Evolutionary conservation across 2,797 vertebrate species (phyloP).

Genomic region (Yasuhikotakia modesta): DNA sequence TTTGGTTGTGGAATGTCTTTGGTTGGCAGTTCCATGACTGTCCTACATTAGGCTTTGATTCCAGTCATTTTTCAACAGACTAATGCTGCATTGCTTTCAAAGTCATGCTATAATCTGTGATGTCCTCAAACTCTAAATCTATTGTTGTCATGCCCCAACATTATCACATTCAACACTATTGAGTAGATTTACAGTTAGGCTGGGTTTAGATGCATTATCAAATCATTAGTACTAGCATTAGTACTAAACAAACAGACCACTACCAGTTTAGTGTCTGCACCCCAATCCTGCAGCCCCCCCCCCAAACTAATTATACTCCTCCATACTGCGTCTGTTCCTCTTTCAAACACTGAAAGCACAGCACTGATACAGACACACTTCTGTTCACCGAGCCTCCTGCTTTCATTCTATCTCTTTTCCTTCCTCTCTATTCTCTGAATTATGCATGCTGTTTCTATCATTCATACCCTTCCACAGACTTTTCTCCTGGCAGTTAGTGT

Average conservation of each 20-base stretch:
- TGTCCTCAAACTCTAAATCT: neutral
- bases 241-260: conserved; percentile 45
- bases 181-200: conserved; percentile 36
- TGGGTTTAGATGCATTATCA: conserved; percentile 43
- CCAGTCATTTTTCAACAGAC: neutral
- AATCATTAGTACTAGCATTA: conserved; percentile 45
- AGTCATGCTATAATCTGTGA: neutral
- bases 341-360: conserved; percentile 44
- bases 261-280: conserved; percentile 47
- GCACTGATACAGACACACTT: conserved; percentile 39
- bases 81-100: too few relatives aligned
- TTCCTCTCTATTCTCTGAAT: conserved; percentile 55
- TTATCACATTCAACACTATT: conserved; percentile 2
- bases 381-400: conserved; percentile 47
- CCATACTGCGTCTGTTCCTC: conserved; percentile 23
- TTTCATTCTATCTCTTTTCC: conserved; percentile 49
- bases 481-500: conserved; percentile 56
- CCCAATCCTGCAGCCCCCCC: conserved; percentile 52
- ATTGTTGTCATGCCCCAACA: conserved; percentile 39
- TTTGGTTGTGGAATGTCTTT: neutral
- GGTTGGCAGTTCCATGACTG: neutral
- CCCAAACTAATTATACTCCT: conserved; percentile 60
- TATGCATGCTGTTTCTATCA: conserved; percentile 61
- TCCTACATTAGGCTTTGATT: neutral
- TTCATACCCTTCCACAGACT: conserved; percentile 51